These are phyloP conservation scores for Heteropelma amictum DNA, from an alignment of 2,888 invertebrate genomes.

Conservation along the genomic window DNA sequence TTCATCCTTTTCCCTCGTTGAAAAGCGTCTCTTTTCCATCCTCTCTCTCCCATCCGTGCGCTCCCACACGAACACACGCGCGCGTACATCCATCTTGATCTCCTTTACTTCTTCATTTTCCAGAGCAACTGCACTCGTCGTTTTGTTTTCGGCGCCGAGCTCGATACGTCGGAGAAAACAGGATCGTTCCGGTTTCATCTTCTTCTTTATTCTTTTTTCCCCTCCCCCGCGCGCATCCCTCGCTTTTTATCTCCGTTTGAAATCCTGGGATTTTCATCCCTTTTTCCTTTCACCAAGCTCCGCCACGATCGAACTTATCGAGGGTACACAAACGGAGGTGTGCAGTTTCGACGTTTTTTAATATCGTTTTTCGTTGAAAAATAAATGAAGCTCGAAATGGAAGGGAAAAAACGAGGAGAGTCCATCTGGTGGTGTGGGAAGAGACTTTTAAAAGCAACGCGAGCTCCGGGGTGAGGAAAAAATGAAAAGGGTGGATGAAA, in stretches of 20 bases:
- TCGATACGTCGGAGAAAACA: constrained; percentile 27
- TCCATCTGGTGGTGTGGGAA: no score
- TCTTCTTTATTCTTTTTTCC: not conserved
- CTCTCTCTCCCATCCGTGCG: not conserved
- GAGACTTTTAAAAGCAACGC: not conserved
- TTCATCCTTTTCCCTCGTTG: constrained; percentile 30
- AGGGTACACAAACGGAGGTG: no score
- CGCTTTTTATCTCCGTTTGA: not conserved
- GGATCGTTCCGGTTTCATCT: constrained; percentile 15
- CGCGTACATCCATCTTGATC: not conserved
- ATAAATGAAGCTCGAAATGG: not conserved
- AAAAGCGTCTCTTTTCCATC: not conserved
- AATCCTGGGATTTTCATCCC: not conserved
- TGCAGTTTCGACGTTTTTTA: no score
- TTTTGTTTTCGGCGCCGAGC: constrained; percentile 22
- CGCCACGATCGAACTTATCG: no score
- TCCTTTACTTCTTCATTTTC: constrained; percentile 17
- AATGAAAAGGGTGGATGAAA: constrained; percentile 7
- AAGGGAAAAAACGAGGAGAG: constrained; percentile 6
- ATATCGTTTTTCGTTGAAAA: not conserved
- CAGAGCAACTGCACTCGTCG: constrained; percentile 13
- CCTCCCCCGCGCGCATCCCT: no score
- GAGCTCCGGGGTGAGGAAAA: constrained; percentile 29
- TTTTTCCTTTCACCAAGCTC: not conserved
- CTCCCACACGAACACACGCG: not conserved